Evolutionary conservation across 2,113 vertebrate species (phyloP).

Genomic region (Pseudorasbora parva): DNA sequence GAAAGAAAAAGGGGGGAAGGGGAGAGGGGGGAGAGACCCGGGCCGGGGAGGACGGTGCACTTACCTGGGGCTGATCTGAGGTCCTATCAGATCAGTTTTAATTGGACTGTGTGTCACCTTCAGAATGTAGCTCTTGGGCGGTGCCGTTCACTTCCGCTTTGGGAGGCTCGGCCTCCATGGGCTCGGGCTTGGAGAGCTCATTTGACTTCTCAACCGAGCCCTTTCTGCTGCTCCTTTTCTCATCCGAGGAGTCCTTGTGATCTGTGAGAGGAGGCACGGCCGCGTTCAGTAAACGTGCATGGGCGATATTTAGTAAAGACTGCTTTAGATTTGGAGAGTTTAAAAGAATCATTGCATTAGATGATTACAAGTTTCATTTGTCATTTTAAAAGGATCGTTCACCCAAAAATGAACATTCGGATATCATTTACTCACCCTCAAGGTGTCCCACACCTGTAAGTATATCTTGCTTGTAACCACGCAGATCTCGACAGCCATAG

Average conservation of each 20-base stretch:
- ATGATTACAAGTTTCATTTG: no score
- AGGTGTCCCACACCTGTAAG: no score
- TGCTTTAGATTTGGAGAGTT: no score
- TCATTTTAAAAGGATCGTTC: background rate
- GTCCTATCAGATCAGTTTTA: conserved; percentile 99
- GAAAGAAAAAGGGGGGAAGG: conserved; percentile 84
- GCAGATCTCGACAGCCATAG: no score
- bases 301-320: background rate
- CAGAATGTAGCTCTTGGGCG: conserved; percentile 98
- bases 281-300: conserved; percentile 14
- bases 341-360: no score
- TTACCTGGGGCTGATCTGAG: conserved; percentile 99
- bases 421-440: no score
- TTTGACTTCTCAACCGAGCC: conserved; percentile 85
- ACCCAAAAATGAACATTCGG: no score
- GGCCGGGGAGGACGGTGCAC: conserved; percentile 87
- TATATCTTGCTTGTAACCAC: no score
- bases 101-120: conserved; percentile 99
- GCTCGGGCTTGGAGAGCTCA: conserved; percentile 85
- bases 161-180: conserved; percentile 87
- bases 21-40: conserved; percentile 79
- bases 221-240: conserved; percentile 91
- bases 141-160: conserved; percentile 96
- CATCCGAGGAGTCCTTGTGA: conserved; percentile 87
- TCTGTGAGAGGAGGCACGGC: conserved; percentile 72